Evolutionary conservation across 2,888 invertebrate genomes (phyloP), one percentile per base, ranked within the genome.

Genomic region (Drosophila nigritarsus): DNA sequence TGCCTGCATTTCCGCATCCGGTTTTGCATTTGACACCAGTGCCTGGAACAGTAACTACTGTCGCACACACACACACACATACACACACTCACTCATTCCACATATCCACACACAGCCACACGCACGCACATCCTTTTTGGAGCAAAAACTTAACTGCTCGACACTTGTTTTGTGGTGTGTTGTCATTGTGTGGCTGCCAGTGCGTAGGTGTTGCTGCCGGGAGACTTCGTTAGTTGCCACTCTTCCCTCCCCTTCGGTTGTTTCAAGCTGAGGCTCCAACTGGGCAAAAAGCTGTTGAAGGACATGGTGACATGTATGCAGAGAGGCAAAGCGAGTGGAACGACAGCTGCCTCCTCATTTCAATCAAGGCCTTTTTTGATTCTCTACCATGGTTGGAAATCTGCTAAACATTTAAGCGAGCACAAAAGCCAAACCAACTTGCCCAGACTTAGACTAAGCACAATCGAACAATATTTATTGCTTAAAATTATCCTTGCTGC

Each of bases 1-100:
- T 63, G 89, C 79, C 87, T 85, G 89, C 90, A 88, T 88, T 87
- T 89, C 90, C 90, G 89, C 86, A 88, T 90, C 86, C 90, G 86
- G 86, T 76, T 89, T 89, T 89, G 85, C 88, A 87, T 84, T 84
- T 86, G 85, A 86, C 85, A 87, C 87, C 75, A 73, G 69, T 61
- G 61, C 80, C 53, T 48, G 59, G 59, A 66, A 62, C 80, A 71
- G 86, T 80, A 75, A 85, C 85, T 87, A 85, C 82, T 63, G 48
- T 45, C 73, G 24, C 65, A 45, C 53, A 65, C 67, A 65, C 58
- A 50, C 50, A 24, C 50, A 55, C 32, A 48, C 32, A n/a, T 0
- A n/a, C 49, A 38, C 32, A 15, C 38, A 56, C 27, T 11, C 51
- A 30, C 58, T 18, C 55, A n/a, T 20, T 13, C 20, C 20, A 13